Conservation (phyloP, 2,797 vertebrate genomes). For the Anguilla anguilla region DNA sequence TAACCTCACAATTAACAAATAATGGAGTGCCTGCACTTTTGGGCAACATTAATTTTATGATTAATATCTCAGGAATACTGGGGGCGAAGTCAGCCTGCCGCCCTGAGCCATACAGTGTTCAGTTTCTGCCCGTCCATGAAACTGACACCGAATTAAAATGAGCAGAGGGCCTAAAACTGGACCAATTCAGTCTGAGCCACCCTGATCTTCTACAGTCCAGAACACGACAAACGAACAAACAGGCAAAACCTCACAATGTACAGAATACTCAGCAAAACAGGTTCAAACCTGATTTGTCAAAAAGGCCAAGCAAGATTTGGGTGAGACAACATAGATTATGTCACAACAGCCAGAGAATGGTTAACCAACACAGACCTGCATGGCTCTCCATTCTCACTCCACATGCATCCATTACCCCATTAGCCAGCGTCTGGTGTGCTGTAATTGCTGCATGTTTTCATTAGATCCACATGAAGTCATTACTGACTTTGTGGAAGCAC, state of each 20-base stretch:
- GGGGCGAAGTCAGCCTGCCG: background rate
- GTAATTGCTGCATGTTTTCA: slow-evolving; percentile 67
- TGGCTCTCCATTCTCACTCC: background rate
- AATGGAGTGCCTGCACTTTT: background rate
- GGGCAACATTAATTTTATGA: slow-evolving; percentile 4
- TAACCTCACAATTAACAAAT: slow-evolving; percentile 2
- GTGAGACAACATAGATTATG: background rate
- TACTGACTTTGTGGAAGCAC: slow-evolving; percentile 23
- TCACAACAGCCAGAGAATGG: background rate
- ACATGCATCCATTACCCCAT: slow-evolving; percentile 9
- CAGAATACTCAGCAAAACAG: background rate
- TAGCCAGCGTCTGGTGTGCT: slow-evolving; percentile 45
- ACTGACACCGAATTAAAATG: background rate
- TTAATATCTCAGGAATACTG: background rate
- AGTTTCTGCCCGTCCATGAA: background rate
- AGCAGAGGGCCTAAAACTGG: background rate
- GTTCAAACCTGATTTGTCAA: background rate
- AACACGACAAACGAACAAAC: background rate
- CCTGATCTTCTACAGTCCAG: background rate
- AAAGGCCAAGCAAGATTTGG: background rate
- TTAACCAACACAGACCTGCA: background rate
- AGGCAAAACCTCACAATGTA: background rate
- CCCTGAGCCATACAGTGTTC: background rate
- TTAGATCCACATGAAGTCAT: slow-evolving; percentile 43
- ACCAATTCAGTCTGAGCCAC: background rate